Base-by-base conservation (phyloP, 1,140 invertebrate species). In the Calephelis virginiensis region DNA sequence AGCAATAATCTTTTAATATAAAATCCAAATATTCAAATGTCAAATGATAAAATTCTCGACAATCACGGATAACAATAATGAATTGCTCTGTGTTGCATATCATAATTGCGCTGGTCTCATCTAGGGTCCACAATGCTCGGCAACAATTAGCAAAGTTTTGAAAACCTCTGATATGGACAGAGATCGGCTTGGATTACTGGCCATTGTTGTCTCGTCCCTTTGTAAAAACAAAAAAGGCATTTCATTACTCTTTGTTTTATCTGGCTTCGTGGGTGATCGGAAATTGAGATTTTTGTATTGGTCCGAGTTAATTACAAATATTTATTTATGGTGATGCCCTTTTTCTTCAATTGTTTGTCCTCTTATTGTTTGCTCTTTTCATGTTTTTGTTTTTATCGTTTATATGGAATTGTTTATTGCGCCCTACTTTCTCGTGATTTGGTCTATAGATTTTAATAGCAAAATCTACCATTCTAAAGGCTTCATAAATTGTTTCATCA, bases 231-330 rank as follows among this genome's bases (percentile, higher is more conserved):
- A 75, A 75, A 72, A 70, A 63, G 66, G 68, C 71, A 71, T 70
- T 72, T 71, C 68, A 75, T 71, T 75, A 73, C 64, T 47, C 66
- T 68, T 66, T 72, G 70, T 72, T 72, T 72, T 67, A 71, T 68
- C 67, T 49, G 60, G 69, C 62, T 62, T 67, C 63, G 38, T 61
- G 64, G 62, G 64, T 65, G 70, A 72, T 72, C 61, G 68, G 67
- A 63, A 64, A 72, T 68, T 65, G 73, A 66, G 69, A 73, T 70
- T 64, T 72, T 75, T 70, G 63, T 28, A 46, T 62, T 60, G 49
- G 17, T 49, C 49, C 38, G 60, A 38, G 53, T 60, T 75, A 73
- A 73, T 75, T 73, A 75, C 66, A 17, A 68, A 63, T 48, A 61
- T 68, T 69, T 68, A 64, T 64, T 11, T 47, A 7, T 14, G 45